Evolutionary conservation across 2,113 vertebrate genomes (phyloP).

Genomic region (Tichodroma muraria): DNA sequence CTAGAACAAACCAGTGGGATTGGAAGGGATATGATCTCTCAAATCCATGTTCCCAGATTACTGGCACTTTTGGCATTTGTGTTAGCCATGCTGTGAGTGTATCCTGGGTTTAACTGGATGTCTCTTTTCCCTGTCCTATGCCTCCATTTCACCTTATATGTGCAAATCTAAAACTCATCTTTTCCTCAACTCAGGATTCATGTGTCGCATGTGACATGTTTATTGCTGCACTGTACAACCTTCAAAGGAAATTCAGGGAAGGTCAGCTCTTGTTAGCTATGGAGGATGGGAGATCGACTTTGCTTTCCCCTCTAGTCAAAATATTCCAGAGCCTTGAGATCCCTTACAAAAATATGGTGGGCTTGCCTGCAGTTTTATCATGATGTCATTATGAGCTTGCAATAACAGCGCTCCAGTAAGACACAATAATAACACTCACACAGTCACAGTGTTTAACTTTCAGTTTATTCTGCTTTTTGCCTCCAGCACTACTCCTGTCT

Average conservation of each 20-base stretch:
- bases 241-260: not conserved
- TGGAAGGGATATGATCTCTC: not conserved
- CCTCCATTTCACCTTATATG: not conserved
- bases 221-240: not conserved
- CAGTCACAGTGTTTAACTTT: not conserved
- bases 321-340: conserved; percentile 30
- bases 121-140: not conserved
- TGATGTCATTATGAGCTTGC: not conserved
- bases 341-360: conserved; percentile 24
- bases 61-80: not conserved
- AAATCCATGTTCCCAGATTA: not conserved
- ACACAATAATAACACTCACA: conserved; percentile 14
- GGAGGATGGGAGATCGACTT: not conserved
- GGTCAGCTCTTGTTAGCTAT: not conserved
- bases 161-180: not conserved
- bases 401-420: not conserved
- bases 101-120: not conserved
- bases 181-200: not conserved
- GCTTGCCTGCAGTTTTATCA: conserved; percentile 44
- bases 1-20: not conserved
- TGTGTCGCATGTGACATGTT: not conserved
- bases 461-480: conserved; percentile 15
- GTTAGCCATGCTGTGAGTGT: not conserved
- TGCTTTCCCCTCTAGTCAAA: conserved; percentile 55
- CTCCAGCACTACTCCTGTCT: not conserved